Percentiles rank a stretch among this genome's conserved stretches.
These are phyloP conservation scores for Gibbula magus DNA, from an alignment of 2,888 invertebrate species.

Conservation along the genomic window DNA sequence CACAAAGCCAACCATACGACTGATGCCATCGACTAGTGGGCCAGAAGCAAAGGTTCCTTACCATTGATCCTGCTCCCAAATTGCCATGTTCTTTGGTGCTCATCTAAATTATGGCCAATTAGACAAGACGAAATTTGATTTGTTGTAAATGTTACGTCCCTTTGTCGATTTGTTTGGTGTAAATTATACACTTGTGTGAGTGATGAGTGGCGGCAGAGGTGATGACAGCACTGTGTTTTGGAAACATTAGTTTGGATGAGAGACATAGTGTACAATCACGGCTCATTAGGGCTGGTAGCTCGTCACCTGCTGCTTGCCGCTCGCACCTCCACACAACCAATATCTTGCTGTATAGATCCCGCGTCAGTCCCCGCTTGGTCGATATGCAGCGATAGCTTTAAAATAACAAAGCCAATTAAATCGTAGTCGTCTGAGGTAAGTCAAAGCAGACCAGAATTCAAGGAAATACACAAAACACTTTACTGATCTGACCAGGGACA, in stretches of 20 bases:
- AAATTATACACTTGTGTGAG: constrained; percentile 7
- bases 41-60: not conserved
- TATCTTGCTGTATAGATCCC: not conserved
- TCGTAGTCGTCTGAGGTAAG: no score
- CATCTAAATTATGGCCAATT: constrained; percentile 12
- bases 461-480: no score
- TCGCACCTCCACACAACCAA: not conserved
- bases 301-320: constrained; percentile 2
- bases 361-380: no score
- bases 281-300: not conserved
- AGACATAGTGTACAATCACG: constrained; percentile 1
- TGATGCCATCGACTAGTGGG: not conserved
- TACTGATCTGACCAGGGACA: no score
- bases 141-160: constrained; percentile 10
- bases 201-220: not conserved
- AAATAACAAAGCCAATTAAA: no score
- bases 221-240: constrained; percentile 13
- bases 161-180: constrained; percentile 10
- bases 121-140: constrained; percentile 11
- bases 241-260: constrained; percentile 13
- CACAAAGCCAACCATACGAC: not conserved
- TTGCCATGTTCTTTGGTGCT: not conserved
- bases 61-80: not conserved
- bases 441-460: no score
- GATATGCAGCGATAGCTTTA: no score